Evolutionary conservation across 2,113 vertebrate species (phyloP).

Genomic region (Bos taurus): DNA sequence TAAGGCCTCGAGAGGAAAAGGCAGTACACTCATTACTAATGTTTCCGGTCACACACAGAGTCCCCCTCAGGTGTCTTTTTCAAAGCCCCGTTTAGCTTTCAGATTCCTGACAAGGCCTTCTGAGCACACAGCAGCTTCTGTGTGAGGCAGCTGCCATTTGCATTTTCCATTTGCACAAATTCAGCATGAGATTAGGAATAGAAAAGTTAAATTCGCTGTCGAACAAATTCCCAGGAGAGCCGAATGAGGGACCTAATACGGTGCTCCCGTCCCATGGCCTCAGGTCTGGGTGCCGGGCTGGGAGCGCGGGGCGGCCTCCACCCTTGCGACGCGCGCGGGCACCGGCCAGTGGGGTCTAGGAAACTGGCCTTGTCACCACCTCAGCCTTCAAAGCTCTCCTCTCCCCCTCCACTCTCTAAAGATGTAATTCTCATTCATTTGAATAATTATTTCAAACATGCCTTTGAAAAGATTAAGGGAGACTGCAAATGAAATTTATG

Average conservation of each 20-base stretch:
- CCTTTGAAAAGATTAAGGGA: background rate
- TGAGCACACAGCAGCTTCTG: background rate
- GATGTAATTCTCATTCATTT: background rate
- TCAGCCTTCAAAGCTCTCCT: background rate
- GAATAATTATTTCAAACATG: slow-evolving; percentile 9
- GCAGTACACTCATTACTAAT: background rate
- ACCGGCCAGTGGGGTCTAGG: no score
- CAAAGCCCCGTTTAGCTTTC: background rate
- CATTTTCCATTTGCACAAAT: background rate
- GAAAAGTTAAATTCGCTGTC: background rate
- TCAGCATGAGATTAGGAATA: slow-evolving; percentile 18
- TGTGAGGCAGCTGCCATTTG: background rate
- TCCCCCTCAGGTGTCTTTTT: background rate
- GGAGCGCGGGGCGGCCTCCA: background rate
- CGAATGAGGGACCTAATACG: background rate
- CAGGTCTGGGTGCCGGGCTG: background rate
- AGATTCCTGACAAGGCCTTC: background rate
- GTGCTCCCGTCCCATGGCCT: background rate
- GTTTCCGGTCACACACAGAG: background rate
- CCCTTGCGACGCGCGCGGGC: rapidly evolving
- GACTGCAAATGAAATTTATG: background rate
- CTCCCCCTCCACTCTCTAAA: background rate
- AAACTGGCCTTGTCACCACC: background rate
- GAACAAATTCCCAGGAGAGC: background rate
- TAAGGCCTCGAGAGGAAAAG: background rate